phyloP scores from a whole-genome alignment of 35 echinoderm and acorn worm genomes.

The Diadema setosum region DNA sequence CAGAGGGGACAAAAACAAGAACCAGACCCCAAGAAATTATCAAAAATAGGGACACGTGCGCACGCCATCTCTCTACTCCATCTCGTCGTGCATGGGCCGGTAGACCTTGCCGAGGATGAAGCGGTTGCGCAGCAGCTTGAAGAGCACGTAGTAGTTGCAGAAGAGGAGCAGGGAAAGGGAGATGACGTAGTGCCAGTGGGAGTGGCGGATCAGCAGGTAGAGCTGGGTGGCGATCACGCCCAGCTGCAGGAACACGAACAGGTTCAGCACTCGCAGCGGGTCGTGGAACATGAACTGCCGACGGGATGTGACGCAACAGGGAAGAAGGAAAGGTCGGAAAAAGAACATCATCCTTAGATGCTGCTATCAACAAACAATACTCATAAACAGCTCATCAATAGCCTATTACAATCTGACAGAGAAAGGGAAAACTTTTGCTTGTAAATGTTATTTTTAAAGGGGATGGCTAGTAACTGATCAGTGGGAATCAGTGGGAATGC shows the following conservation, averaged over 20 bases:
- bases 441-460: too few species aligned
- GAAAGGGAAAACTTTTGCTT: too few species aligned
- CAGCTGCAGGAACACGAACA: conserved; percentile 71
- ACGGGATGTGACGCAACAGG: background rate
- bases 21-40: too few species aligned
- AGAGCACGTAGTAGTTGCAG: conserved; percentile 97
- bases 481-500: too few species aligned
- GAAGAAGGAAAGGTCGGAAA: background rate
- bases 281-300: conserved; percentile 95
- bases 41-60: too few species aligned
- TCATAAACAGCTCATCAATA: too few species aligned
- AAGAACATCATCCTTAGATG: too few species aligned
- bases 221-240: conserved; percentile 76
- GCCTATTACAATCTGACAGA: too few species aligned
- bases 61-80: conserved; percentile 55
- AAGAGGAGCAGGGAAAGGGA: conserved; percentile 90
- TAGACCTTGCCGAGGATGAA: conserved; percentile 84
- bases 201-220: conserved; percentile 77
- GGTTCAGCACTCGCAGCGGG: conserved; percentile 83
- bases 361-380: too few species aligned
- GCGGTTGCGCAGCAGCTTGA: conserved; percentile 87
- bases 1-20: too few species aligned
- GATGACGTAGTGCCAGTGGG: conserved; percentile 96
- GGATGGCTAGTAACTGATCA: too few species aligned
- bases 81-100: conserved; percentile 37